Base-by-base conservation (phyloP, 2,797 vertebrate species). In the Clarias fuscus region DNA sequence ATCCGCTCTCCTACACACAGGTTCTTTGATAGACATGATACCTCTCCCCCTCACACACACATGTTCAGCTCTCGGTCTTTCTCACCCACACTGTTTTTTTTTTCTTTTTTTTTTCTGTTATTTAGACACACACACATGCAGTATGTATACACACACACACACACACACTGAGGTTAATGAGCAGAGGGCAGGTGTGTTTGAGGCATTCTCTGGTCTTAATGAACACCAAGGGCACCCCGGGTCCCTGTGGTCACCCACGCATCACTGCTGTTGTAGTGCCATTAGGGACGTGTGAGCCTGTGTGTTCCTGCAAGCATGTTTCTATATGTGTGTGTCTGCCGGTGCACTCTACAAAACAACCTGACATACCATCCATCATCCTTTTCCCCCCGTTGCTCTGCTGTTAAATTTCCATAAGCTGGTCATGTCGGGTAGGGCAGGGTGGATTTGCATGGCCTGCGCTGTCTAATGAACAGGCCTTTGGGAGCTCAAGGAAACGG, bases 241-340 rank as follows among this genome's bases (percentile, higher is more conserved):
- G 87, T 90, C 86, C 88, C 85, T 40, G 76, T 80, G 84, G 88
- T 85, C 65, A 62, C 70, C 88, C 83, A 88, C 86, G 86, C 88
- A 89, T 88, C 88, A 85, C 83, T 88, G 83, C 86, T 88, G 87
- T 87, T 89, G 85, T 89, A 62, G 83, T 77, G 85, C 87, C 88
- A 86, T 89, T 86, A 90, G 90, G 89, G 92, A 93, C 91, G 92
- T 95, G 93, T 94, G 93, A 94, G 76, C 84, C 76, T 68, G 84
- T 70, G 84, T 82, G 90, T 83, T 85, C 89, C 85, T 91, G 89
- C 91, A 89, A 92, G 91, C 91, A 90, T 92, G 90, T 91, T 90
- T 91, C 89, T 92, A 88, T 92, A 88, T 82, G 85, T 62, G 37
- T 80, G 84, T 79, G 62, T 80, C 56, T 78, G 72, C 20, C n/a